Evolutionary conservation across 2,888 invertebrate species (phyloP).

Genomic region (Adineta ricciae): DNA sequence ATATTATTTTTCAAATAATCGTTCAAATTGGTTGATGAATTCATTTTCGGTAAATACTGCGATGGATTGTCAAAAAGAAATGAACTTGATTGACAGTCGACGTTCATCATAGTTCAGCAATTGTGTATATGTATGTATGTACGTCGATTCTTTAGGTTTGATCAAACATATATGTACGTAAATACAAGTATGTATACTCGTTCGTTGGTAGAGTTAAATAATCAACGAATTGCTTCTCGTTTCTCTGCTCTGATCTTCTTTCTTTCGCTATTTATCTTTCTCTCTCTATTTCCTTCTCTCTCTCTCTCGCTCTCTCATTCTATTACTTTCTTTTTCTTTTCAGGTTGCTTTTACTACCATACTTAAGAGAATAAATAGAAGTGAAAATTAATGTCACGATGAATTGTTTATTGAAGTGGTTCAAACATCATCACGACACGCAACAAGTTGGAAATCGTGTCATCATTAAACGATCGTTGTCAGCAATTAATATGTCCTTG

Average conservation of each 20-base stretch:
- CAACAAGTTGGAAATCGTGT: neutral
- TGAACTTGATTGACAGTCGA: too few species aligned
- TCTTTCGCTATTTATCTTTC: neutral
- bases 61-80: neutral
- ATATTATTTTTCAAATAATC: neutral
- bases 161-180: neutral
- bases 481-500: neutral
- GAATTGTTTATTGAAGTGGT: neutral
- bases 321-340: neutral
- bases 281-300: neutral
- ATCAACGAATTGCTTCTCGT: neutral
- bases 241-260: neutral
- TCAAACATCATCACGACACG: neutral
- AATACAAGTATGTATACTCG: neutral
- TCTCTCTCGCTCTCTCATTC: neutral
- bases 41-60: neutral
- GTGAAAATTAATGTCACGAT: neutral
- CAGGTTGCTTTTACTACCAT: neutral
- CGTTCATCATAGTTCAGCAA: neutral
- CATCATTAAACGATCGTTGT: neutral
- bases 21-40: neutral
- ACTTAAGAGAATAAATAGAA: neutral
- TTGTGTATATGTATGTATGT: neutral
- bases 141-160: neutral
- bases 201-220: neutral